Conservation (phyloP, 2,888 invertebrate species). For the Agonopterix subpropinquella region DNA sequence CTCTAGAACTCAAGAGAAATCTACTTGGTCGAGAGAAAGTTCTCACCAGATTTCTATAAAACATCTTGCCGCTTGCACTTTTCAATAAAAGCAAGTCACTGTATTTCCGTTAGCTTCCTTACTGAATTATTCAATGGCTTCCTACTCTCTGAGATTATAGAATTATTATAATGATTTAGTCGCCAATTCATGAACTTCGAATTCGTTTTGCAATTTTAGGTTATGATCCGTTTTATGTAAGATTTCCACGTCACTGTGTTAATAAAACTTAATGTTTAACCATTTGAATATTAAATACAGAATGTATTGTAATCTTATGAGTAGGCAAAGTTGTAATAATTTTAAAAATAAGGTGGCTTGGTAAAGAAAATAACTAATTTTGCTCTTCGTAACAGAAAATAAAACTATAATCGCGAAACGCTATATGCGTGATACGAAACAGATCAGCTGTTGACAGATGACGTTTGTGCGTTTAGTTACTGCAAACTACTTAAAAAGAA, state of each 20-base stretch:
- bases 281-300: neutral
- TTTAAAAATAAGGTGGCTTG: neutral
- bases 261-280: neutral
- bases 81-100: constrained; percentile 18
- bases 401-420: no score
- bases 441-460: neutral
- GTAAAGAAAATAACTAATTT: neutral
- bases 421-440: neutral
- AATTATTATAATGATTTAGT: neutral
- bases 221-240: constrained; percentile 7
- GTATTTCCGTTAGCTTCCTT: neutral
- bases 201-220: constrained; percentile 6
- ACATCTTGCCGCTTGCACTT: constrained; percentile 31
- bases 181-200: neutral
- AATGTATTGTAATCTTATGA: neutral
- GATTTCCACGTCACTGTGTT: neutral
- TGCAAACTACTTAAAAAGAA: no score
- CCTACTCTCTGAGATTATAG: neutral
- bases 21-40: constrained; percentile 41
- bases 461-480: neutral
- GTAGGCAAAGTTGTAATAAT: neutral
- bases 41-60: constrained; percentile 42
- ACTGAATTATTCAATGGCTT: neutral
- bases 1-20: constrained; percentile 39
- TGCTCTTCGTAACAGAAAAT: no score